Conservation (phyloP, 1,140 invertebrate species). For the Teleopsis dalmanni region DNA sequence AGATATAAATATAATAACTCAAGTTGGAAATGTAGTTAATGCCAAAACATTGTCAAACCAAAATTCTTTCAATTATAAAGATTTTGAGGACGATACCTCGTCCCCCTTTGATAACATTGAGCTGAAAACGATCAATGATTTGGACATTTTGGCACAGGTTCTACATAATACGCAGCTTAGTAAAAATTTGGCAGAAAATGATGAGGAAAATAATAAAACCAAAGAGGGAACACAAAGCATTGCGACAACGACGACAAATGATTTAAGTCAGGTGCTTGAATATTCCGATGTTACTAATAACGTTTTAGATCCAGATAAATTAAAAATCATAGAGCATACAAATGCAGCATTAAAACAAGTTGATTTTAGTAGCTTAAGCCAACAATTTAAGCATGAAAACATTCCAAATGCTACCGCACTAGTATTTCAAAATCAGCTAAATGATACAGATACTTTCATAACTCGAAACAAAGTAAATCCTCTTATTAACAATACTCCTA, state of each 20-base stretch:
- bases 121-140: constrained; percentile 82
- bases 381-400: not conserved
- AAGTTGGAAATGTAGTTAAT: not conserved
- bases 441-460: not conserved
- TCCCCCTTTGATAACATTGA: constrained; percentile 88
- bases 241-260: not conserved
- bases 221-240: not conserved
- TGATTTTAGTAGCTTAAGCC: constrained; percentile 1
- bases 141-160: constrained; percentile 75
- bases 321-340: not conserved
- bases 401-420: constrained; percentile 4
- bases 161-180: constrained; percentile 43
- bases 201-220: not conserved
- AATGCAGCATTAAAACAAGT: constrained; percentile 2
- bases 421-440: not conserved
- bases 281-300: not conserved
- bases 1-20: not conserved
- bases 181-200: not conserved
- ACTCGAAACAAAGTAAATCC: not conserved
- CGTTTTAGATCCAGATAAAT: not conserved
- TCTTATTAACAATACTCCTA: not conserved
- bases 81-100: constrained; percentile 82
- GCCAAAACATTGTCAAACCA: constrained; percentile 8
- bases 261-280: not conserved
- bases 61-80: constrained; percentile 56